phyloP scores from a whole-genome alignment of 1,140 invertebrate species.

The Anthonomus grandis region DNA sequence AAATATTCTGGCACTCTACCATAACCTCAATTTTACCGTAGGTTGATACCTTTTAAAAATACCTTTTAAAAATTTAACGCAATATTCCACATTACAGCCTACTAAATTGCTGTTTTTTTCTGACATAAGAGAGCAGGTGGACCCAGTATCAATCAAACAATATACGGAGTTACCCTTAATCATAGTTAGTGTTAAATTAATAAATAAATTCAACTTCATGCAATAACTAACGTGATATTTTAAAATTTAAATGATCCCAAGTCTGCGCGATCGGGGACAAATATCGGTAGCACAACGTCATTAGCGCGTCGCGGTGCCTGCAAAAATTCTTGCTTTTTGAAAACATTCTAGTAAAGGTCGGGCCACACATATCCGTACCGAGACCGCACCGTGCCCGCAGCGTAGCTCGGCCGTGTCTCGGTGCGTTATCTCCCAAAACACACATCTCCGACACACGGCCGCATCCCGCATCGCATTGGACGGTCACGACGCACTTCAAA shows the following conservation, averaged over 20 bases:
- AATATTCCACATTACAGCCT: not conserved
- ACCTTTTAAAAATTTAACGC: not conserved
- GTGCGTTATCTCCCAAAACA: no score
- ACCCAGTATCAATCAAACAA: no score
- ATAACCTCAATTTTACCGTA: no score
- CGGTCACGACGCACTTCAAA: no score
- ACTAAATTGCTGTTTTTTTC: not conserved
- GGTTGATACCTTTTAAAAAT: no score
- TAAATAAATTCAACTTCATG: not conserved
- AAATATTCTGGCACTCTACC: not conserved
- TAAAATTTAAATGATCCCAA: not conserved
- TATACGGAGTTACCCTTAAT: not conserved
- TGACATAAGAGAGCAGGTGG: not conserved
- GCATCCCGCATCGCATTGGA: no score
- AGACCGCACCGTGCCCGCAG: no score
- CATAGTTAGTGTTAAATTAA: not conserved
- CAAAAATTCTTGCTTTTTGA: not conserved
- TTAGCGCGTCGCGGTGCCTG: no score
- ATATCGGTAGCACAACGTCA: not conserved
- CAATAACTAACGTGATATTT: not conserved
- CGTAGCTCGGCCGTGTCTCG: no score
- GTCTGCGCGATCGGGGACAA: not conserved
- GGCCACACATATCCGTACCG: no score
- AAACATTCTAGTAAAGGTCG: not conserved
- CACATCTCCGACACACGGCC: no score